Evolutionary conservation across 2,888 invertebrate genomes (phyloP).

Genomic region (Electrophaes corylata): DNA sequence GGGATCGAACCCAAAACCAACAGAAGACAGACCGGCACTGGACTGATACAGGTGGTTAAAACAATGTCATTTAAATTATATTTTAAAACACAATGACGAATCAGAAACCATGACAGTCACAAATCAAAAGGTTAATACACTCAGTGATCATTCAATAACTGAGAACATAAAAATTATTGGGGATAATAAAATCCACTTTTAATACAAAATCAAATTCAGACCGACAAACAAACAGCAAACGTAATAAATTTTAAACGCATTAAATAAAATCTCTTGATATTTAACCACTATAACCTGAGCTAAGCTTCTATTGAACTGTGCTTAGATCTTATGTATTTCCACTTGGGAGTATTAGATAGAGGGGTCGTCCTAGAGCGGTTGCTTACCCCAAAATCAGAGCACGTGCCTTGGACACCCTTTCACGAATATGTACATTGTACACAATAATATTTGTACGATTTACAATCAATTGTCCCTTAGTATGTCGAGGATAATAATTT

Average conservation of each 20-base stretch:
- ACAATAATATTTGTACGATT: slow-evolving; percentile 77
- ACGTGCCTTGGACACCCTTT: slow-evolving; percentile 75
- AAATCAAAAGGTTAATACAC: slow-evolving; percentile 40
- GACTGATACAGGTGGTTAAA: background rate
- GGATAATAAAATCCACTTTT: slow-evolving; percentile 71
- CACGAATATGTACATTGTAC: slow-evolving; percentile 49
- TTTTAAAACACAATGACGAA: slow-evolving; percentile 17
- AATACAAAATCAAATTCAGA: slow-evolving; percentile 68
- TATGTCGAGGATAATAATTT: slow-evolving; percentile 4
- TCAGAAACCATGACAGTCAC: slow-evolving; percentile 21
- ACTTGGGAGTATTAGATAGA: slow-evolving; percentile 20
- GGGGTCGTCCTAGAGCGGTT: slow-evolving; percentile 51
- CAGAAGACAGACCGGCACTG: too few relatives aligned
- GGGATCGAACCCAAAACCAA: background rate
- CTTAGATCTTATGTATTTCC: slow-evolving; percentile 17
- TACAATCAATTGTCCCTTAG: slow-evolving; percentile 56
- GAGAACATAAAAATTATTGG: slow-evolving; percentile 66
- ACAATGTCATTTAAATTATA: too few relatives aligned
- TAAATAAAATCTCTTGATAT: slow-evolving; percentile 66
- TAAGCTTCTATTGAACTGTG: slow-evolving; percentile 18
- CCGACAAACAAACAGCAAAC: slow-evolving; percentile 62
- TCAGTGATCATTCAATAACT: slow-evolving; percentile 60
- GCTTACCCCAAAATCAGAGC: slow-evolving; percentile 57
- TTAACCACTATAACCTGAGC: slow-evolving; percentile 50
- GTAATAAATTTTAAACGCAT: slow-evolving; percentile 79